Evolutionary conservation across 2,888 invertebrate species (phyloP).

Genomic region (Andrena dorsata): DNA sequence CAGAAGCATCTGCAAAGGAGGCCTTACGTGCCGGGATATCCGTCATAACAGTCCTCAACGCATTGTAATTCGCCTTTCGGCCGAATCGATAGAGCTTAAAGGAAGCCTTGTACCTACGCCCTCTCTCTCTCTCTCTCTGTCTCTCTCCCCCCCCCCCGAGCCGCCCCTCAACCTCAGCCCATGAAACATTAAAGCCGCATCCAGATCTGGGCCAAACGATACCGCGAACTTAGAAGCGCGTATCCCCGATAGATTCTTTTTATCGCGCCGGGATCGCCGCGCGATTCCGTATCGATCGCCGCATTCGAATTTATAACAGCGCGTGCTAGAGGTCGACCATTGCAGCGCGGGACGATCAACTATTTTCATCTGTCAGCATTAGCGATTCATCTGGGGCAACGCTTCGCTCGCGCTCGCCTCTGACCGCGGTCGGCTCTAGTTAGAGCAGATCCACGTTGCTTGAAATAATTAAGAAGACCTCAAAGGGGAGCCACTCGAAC

Average conservation of each 20-base stretch:
- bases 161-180: slow-evolving; percentile 18
- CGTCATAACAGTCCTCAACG: slow-evolving; percentile 58
- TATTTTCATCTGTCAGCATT: neutral
- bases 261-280: neutral
- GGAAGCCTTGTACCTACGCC: slow-evolving; percentile 63
- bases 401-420: neutral
- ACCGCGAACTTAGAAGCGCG: slow-evolving; percentile 30
- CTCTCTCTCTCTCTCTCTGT: slow-evolving; percentile 19
- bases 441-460: neutral
- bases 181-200: slow-evolving; percentile 57
- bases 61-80: slow-evolving; percentile 64
- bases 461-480: neutral
- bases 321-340: neutral
- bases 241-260: slow-evolving; percentile 8
- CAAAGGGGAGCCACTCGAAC: too few species aligned
- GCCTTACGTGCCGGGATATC: slow-evolving; percentile 52
- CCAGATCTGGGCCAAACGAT: slow-evolving; percentile 63
- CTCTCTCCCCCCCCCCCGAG: neutral
- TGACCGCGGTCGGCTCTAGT: neutral
- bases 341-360: neutral
- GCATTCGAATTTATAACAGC: neutral
- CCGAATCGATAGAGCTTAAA: slow-evolving; percentile 72
- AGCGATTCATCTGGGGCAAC: neutral
- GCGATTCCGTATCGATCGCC: neutral
- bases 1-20: slow-evolving; percentile 41